These are phyloP conservation scores for Eudyptes chrysolophus DNA, from an alignment of 2,113 vertebrate genomes.

Conservation along the genomic window DNA sequence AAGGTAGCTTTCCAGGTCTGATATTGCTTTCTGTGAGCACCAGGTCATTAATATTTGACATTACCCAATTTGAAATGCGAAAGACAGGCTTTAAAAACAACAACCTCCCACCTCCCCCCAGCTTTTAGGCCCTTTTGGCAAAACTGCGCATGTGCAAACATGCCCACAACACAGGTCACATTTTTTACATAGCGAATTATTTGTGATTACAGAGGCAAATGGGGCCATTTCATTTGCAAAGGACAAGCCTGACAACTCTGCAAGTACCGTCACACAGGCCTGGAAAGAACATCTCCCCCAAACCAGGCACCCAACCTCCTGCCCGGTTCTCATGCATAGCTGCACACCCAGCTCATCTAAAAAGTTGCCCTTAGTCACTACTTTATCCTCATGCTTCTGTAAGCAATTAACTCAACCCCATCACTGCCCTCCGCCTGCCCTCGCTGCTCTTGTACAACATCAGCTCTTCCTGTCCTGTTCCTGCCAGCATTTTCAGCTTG, in stretches of 20 bases:
- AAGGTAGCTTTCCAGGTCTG: not conserved
- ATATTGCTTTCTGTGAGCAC: not conserved
- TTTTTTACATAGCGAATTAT: accelerated
- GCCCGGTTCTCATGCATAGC: conserved; percentile 1
- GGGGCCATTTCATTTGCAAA: not conserved
- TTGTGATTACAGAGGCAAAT: not conserved
- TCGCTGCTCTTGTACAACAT: conserved; percentile 8
- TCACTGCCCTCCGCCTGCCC: conserved; percentile 43
- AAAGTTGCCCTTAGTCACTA: conserved; percentile 49
- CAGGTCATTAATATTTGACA: not conserved
- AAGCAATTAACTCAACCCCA: conserved; percentile 41
- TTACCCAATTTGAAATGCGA: not conserved
- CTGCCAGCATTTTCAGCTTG: not conserved
- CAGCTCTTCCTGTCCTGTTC: conserved; percentile 31
- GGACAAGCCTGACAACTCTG: not conserved
- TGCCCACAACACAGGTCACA: not conserved
- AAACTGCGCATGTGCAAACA: not conserved
- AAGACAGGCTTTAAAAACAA: not conserved
- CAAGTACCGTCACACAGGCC: not conserved
- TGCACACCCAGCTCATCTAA: conserved; percentile 20
- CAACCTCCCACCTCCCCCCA: not conserved
- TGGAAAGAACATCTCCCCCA: not conserved
- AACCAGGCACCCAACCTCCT: not conserved
- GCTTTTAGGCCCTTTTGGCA: not conserved
- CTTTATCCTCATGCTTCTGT: conserved; percentile 46